Evolutionary conservation across 1,140 invertebrate species (phyloP), one percentile per base, ranked within the genome.

Genomic region (Yoshiicerus persimilis): DNA sequence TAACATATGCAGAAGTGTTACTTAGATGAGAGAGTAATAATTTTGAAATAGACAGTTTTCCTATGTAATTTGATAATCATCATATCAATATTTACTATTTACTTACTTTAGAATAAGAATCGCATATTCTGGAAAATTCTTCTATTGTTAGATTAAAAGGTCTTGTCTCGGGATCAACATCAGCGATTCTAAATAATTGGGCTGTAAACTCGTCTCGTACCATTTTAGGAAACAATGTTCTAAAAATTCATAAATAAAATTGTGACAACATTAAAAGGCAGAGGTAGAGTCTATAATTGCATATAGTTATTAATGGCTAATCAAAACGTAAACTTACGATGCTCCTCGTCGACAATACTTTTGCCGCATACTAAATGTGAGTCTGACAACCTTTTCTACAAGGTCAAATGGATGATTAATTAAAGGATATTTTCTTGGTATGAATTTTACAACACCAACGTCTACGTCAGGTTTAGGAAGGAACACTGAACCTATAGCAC

Each of bases 401-500:
- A 98, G 92, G 89, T 95, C 92, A 93, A 99, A 99, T 0, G 97
- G 95, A 36, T 97, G 93, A 64, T 94, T 92, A 89, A 98, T 96
- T 5, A 95, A 91, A 2, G 99, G 98, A 80, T 94, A 92, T 90
- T 94, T 94, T 4, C 96, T 92, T 4, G 99, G 98, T 30, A 94
- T 94, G 77, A 99, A 94, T 77, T 96, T 95, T 0, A 99, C 98
- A 11, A 99, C 96, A 75, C 97, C 97, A 5, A 99, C 98, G 94
- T 99, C 97, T 9, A 99, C 98, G 86, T 99, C 95, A 0, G 99
- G 98, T 91, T 96, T 95, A 0, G 99, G 99, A 75, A 99, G 94
- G 94, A 99, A 99, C 9, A 96, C 96, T 90, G 92, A 93, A 11
- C 96, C 96, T 32, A 13, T n/a, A n/a, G n/a, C n/a, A n/a, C n/a